Evolutionary conservation across 1,140 invertebrate species (phyloP).

Genomic region (Teleopsis dalmanni): DNA sequence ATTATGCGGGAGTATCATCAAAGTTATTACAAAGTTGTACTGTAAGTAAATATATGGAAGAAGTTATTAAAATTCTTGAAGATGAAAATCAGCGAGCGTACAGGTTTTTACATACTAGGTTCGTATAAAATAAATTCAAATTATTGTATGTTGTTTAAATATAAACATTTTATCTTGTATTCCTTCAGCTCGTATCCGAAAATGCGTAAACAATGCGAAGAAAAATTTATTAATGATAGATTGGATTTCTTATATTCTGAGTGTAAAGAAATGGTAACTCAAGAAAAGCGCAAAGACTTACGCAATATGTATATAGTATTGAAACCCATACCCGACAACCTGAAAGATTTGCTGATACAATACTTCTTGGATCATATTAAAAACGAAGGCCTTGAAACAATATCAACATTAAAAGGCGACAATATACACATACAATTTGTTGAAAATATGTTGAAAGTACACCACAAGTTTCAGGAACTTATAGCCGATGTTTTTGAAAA

Average conservation of each 20-base stretch:
- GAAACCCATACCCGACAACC: constrained; percentile 70
- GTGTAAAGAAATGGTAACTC: constrained; percentile 73
- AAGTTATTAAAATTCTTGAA: constrained; percentile 73
- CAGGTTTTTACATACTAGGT: constrained; percentile 75
- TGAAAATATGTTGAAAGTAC: constrained; percentile 82
- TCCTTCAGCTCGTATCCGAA: constrained; percentile 52
- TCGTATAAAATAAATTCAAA: constrained; percentile 15
- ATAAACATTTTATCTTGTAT: constrained; percentile 1
- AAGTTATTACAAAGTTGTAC: constrained; percentile 71
- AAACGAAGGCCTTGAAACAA: constrained; percentile 49
- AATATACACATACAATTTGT: constrained; percentile 87
- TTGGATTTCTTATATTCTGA: constrained; percentile 79
- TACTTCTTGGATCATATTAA: constrained; percentile 86
- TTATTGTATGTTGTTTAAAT: background rate
- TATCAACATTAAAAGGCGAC: constrained; percentile 67
- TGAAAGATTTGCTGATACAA: constrained; percentile 65
- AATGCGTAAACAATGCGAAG: constrained; percentile 63
- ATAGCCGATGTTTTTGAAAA: constrained; percentile 71
- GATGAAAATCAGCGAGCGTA: constrained; percentile 76
- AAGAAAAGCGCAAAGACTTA: constrained; percentile 75
- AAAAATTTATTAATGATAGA: constrained; percentile 82
- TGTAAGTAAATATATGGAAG: constrained; percentile 87
- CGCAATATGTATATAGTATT: constrained; percentile 85
- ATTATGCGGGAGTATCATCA: constrained; percentile 73
- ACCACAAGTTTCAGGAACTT: constrained; percentile 82